Conservation (phyloP, 2,888 invertebrate species). For the Megaustenia siamemsis region DNA sequence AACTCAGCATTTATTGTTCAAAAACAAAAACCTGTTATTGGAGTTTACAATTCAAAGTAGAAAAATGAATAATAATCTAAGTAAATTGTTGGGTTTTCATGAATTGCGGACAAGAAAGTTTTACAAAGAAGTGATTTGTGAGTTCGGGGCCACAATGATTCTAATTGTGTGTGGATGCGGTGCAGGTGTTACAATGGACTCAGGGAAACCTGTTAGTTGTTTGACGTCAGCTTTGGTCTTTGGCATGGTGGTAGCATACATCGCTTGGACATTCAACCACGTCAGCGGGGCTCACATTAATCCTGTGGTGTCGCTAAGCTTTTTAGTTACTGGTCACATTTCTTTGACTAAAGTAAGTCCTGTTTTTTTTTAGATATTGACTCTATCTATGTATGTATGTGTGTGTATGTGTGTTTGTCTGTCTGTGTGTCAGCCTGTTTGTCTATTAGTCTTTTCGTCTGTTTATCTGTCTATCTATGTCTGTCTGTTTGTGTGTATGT, state of each 20-base stretch:
- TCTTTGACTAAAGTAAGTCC: conserved; percentile 85
- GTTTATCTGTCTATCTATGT: not conserved
- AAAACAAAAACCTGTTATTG: too few relatives aligned
- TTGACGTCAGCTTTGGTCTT: conserved; percentile 91
- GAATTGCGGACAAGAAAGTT: conserved; percentile 28
- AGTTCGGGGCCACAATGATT: conserved; percentile 34
- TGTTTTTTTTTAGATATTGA: not conserved
- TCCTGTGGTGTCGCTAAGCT: conserved; percentile 93
- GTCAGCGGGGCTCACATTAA: conserved; percentile 95
- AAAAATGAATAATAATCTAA: not conserved
- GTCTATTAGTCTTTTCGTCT: not conserved
- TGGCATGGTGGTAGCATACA: conserved; percentile 91
- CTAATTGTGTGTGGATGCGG: conserved; percentile 92
- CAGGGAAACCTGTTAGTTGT: conserved; percentile 49
- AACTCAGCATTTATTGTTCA: too few relatives aligned
- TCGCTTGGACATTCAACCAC: conserved; percentile 91
- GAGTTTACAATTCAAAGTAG: not conserved
- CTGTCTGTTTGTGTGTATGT: not conserved
- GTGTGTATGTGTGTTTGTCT: not conserved
- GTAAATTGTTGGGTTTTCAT: conserved; percentile 15
- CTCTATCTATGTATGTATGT: not conserved
- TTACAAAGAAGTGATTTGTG: conserved; percentile 32
- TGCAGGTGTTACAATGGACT: conserved; percentile 80
- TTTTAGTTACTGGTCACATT: conserved; percentile 90
- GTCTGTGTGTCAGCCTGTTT: not conserved